Base-by-base conservation (phyloP, 2,797 vertebrate genomes). In the Phoeniculus purpureus region DNA sequence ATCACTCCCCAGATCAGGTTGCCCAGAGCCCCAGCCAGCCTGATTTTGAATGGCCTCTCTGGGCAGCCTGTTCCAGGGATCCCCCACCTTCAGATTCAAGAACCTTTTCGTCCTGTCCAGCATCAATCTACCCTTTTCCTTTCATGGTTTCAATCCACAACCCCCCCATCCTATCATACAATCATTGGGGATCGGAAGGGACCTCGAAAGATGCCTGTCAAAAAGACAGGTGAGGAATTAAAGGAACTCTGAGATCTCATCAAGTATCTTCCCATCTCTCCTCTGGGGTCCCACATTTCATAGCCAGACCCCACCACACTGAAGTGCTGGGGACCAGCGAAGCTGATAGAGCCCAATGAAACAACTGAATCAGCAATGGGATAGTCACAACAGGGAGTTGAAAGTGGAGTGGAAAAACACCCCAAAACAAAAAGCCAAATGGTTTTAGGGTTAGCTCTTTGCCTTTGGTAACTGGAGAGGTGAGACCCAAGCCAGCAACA, bases 311-410 rank as follows among this genome's bases (percentile, higher is more conserved):
- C 16, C 40, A 45, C 17, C 34, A 29, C 22, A 43, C 55, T 26
- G 18, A 37, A 45, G 26, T 12, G 70, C 79, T 15, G 0, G 2
- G 79, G 70, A 79, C 12, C 56, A 67, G 32, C 18, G 4, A 15
- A 61, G 74, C 89, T 75, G 77, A 45, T 73, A 75, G 23, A n/a
- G 43, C 83, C 58, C n/a, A 26, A 48, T 43, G 80, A 67, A 50
- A 81, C 43, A 43, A 5, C 4, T 8, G 10, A 19, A 21, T 2
- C 12, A 43, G 56, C 20, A 54, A 15, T 12, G 4, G 25, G 34
- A 31, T 50, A 26, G 25, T 68, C 43, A 2, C 2, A 47, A 55
- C 7, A 1, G 4, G 5, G 86, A 81, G 16, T 32, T 21, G 48
- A 66, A 76, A 79, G 80, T 1, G 60, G 17, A 16, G 8, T 6